A percentile compares a stretch with the other conserved stretches of the same genome.
These are phyloP conservation scores for Gallinago media DNA, from an alignment of 2,113 vertebrate species.

Conservation along the genomic window DNA sequence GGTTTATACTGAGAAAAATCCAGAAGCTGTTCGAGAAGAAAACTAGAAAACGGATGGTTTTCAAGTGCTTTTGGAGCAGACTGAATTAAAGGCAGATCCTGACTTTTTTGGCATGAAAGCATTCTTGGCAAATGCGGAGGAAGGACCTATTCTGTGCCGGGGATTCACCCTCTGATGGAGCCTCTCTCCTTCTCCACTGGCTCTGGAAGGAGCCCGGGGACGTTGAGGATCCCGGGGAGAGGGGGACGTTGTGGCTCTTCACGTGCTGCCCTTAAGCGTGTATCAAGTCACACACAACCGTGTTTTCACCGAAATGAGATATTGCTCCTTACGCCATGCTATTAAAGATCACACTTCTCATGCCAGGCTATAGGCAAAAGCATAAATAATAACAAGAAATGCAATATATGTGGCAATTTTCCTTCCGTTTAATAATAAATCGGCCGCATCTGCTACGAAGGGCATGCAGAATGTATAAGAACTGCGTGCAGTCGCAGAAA, in stretches of 20 bases:
- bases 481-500: background rate
- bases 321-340: background rate
- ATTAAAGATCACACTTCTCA: background rate
- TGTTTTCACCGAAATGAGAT: background rate
- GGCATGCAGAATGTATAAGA: background rate
- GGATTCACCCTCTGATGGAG: background rate
- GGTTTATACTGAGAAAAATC: background rate
- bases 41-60: conserved; percentile 7
- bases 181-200: background rate
- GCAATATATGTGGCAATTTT: background rate
- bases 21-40: background rate
- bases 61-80: background rate
- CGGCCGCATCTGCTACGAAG: too few relatives aligned
- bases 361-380: background rate
- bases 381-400: background rate
- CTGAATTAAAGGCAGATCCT: background rate
- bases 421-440: background rate
- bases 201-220: background rate
- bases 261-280: accelerated
- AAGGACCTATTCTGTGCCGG: background rate
- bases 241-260: background rate
- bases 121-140: background rate
- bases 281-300: background rate
- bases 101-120: background rate
- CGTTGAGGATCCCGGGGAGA: background rate